Percentiles rank a stretch among this genome's conserved stretches.
phyloP scores from a whole-genome alignment of 2,888 invertebrate species.

The Camponotus fellah region DNA sequence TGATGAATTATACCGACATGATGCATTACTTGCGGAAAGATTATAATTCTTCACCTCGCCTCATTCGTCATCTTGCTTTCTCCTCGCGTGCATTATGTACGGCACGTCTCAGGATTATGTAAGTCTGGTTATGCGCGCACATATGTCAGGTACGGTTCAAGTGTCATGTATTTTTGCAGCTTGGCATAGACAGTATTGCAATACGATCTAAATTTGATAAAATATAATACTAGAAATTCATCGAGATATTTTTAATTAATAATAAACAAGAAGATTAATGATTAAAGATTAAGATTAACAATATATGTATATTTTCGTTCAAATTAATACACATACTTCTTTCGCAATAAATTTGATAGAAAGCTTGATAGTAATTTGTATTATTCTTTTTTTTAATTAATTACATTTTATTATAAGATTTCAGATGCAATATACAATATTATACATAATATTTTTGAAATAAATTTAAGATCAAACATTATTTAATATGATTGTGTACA shows the following conservation, averaged over 20 bases:
- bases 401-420: too few species aligned
- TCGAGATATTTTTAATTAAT: slow-evolving; percentile 27
- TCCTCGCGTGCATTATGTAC: slow-evolving; percentile 58
- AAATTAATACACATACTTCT: neutral
- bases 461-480: neutral
- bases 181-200: slow-evolving; percentile 17
- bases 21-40: slow-evolving; percentile 67
- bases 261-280: neutral
- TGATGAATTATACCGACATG: slow-evolving; percentile 58
- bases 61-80: slow-evolving; percentile 68
- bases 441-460: slow-evolving; percentile 23
- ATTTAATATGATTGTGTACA: neutral
- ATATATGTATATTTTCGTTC: neutral
- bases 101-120: slow-evolving; percentile 22
- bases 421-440: neutral
- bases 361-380: neutral
- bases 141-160: slow-evolving; percentile 34
- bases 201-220: neutral
- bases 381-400: too few species aligned
- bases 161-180: slow-evolving; percentile 34
- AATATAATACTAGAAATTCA: neutral
- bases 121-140: slow-evolving; percentile 28
- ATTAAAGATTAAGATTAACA: too few species aligned
- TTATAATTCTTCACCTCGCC: slow-evolving; percentile 71
- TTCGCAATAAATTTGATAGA: neutral